These are phyloP conservation scores for Cricetomys ansorgei DNA, from an alignment of 2,113 vertebrate species.

Conservation along the genomic window DNA sequence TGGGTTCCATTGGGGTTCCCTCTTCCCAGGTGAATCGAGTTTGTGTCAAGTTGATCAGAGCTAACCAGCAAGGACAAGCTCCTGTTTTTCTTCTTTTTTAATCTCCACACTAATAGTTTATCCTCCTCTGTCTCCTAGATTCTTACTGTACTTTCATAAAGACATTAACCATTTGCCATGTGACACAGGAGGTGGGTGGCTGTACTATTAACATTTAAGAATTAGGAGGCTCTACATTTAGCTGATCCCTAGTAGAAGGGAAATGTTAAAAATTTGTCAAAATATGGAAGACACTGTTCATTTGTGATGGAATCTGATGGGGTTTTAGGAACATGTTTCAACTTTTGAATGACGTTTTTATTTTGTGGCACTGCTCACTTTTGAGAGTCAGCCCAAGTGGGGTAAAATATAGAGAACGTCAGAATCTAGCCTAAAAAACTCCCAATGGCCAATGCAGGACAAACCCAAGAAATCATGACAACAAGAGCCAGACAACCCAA, in stretches of 20 bases:
- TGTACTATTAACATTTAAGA: not conserved
- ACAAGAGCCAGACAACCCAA: not conserved
- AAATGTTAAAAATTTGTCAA: conserved; percentile 47
- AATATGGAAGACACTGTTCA: conserved; percentile 41
- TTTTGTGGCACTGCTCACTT: not conserved
- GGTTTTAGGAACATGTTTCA: conserved; percentile 28
- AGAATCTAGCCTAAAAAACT: not conserved
- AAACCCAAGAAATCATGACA: not conserved
- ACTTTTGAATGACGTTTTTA: conserved; percentile 40
- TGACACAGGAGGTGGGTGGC: not conserved
- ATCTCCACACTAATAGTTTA: not conserved
- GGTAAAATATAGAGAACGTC: not conserved
- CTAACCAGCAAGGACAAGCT: not conserved
- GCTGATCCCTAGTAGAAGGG: conserved; percentile 2
- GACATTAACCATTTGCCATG: not conserved
- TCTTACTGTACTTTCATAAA: conserved; percentile 4
- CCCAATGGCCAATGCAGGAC: not conserved
- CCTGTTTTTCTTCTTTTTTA: not conserved
- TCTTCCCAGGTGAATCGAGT: not conserved
- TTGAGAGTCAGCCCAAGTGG: not conserved
- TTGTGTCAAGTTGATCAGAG: not conserved
- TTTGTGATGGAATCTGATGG: conserved; percentile 27
- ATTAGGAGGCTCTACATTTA: conserved; percentile 29
- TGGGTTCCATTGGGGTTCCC: not conserved
- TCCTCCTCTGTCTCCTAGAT: not conserved